Base-by-base conservation (phyloP, 2,113 vertebrate genomes). In the Aythya baeri region DNA sequence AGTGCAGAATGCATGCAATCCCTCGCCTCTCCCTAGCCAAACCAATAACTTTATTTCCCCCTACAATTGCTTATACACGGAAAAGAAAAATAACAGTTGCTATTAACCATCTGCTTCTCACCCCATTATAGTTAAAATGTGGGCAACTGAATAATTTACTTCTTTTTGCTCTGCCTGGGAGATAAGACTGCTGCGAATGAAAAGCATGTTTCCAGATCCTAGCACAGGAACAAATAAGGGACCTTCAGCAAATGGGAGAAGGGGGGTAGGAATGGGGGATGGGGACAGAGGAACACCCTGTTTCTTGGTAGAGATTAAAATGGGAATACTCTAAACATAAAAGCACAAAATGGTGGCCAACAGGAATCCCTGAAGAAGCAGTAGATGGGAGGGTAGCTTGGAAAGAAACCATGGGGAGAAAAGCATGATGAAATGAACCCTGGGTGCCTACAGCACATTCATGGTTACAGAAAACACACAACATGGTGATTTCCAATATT, bases 21-120 rank as follows among this genome's bases (percentile, higher is more conserved):
- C 54, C 65, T 83, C 4, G 4, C 81, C 58, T 87, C 86, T 85
- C 23, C 43, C 62, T n/a, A 85, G 38, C 70, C 78, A 94, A 93
- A 73, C 66, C 44, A 84, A 78, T 44, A 94, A 67, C 66, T 94
- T 84, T 23, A 65, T 83, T 86, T 88, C 29, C 70, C 44, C 44
- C 61, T 90, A 70, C 32, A 88, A 76, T 57, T 13, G 25, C 70
- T 63, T 84, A 78, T 41, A 81, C n/a, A 75, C 41, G 46, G 67
- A 91, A 91, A 91, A 92, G 32, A 77, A 88, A 88, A 83, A 78
- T 75, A 83, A 72, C 61, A 65, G 77, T 81, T 58, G 77, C 58
- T 86, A 81, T 92, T 95, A 93, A 91, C 78, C 89, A 92, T 92
- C 81, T 94, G 86, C n/a, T 92, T 88, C 70, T 88, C 65, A 96